Percentiles rank a stretch among this genome's conserved stretches.
These are phyloP conservation scores for Entomyzon cyanotis DNA, from an alignment of 2,113 vertebrate species.

Conservation along the genomic window DNA sequence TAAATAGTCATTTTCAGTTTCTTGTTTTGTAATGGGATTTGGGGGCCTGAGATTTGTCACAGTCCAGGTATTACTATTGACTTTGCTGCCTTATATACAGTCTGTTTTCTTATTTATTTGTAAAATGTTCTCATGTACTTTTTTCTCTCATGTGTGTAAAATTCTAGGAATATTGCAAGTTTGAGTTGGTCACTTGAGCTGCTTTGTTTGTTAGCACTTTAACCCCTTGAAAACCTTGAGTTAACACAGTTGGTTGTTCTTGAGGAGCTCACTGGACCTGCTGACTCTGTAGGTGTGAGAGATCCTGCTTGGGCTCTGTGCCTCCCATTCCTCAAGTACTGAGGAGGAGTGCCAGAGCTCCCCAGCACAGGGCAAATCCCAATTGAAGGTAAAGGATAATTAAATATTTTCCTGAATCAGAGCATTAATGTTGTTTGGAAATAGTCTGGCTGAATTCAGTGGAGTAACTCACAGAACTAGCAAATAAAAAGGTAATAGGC, in stretches of 20 bases:
- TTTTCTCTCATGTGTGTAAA: neutral
- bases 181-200: neutral
- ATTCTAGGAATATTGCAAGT: neutral
- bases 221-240: neutral
- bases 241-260: neutral
- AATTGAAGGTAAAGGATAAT: neutral
- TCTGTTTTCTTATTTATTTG: neutral
- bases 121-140: neutral
- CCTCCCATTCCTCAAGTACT: neutral
- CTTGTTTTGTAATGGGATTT: neutral
- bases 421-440: neutral
- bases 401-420: neutral
- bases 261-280: neutral
- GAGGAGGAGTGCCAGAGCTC: neutral
- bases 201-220: neutral
- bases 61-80: neutral
- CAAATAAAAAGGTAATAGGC: neutral
- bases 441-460: neutral
- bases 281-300: neutral
- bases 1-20: neutral
- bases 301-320: neutral
- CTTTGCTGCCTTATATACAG: neutral
- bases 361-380: neutral
- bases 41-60: neutral
- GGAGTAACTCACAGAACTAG: neutral